These are phyloP conservation scores for Rhodeus uyekii DNA, from an alignment of 2,797 vertebrate species.

Conservation along the genomic window DNA sequence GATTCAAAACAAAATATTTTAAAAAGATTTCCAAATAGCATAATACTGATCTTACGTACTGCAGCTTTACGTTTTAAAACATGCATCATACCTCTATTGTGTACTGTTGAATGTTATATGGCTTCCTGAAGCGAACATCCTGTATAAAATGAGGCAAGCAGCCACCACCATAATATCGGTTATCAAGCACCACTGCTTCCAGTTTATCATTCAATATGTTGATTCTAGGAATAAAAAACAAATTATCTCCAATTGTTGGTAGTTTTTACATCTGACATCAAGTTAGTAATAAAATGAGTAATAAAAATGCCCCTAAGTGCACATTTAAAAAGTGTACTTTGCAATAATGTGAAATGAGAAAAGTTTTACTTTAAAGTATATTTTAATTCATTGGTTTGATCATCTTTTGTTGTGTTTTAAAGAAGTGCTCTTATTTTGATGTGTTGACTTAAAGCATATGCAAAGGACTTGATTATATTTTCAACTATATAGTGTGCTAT, in stretches of 20 bases:
- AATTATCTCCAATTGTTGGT: not conserved
- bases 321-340: not conserved
- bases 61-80: not conserved
- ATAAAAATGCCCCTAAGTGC: not conserved
- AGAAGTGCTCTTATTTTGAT: not conserved
- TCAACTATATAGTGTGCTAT: not conserved
- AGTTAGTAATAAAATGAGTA: not conserved
- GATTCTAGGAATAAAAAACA: slow-evolving; percentile 72
- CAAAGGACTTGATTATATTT: not conserved
- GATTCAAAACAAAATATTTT: not conserved
- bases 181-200: slow-evolving; percentile 89
- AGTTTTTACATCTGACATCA: not conserved
- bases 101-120: slow-evolving; percentile 84
- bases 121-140: slow-evolving; percentile 87
- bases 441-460: not conserved
- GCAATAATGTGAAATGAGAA: too few species aligned
- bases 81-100: slow-evolving; percentile 69
- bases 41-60: not conserved
- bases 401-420: not conserved
- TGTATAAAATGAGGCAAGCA: slow-evolving; percentile 87
- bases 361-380: too few species aligned
- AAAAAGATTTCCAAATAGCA: too few species aligned
- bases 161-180: slow-evolving; percentile 87
- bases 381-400: too few species aligned
- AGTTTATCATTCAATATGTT: slow-evolving; percentile 85